Conservation (phyloP, 1,140 invertebrate genomes). For the Aricia agestis region DNA sequence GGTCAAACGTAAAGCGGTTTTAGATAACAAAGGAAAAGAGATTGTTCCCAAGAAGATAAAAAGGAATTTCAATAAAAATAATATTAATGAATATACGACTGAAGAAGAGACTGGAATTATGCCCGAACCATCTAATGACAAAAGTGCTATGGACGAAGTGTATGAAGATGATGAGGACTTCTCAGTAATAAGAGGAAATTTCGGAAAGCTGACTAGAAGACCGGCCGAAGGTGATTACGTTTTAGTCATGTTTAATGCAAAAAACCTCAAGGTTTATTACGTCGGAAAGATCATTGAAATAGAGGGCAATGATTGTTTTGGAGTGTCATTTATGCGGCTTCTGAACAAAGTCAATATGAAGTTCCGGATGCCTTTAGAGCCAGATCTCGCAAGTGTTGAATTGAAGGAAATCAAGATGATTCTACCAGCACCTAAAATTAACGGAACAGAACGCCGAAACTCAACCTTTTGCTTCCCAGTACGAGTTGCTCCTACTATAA, state of each 20-base stretch:
- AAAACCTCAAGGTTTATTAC: slow-evolving; percentile 18
- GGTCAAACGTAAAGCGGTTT: background rate
- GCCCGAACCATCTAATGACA: slow-evolving; percentile 12
- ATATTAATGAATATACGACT: slow-evolving; percentile 15
- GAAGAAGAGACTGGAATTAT: slow-evolving; percentile 11
- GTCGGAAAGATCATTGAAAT: slow-evolving; percentile 11
- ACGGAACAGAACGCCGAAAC: slow-evolving; percentile 13
- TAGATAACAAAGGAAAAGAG: slow-evolving; percentile 8
- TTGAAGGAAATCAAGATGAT: slow-evolving; percentile 15
- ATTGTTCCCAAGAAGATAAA: slow-evolving; percentile 13
- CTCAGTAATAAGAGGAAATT: slow-evolving; percentile 10
- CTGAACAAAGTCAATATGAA: slow-evolving; percentile 18
- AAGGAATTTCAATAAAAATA: slow-evolving; percentile 12
- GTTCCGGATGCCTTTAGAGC: slow-evolving; percentile 17
- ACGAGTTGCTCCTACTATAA: slow-evolving; percentile 5
- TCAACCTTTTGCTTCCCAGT: slow-evolving; percentile 14
- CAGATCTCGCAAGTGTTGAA: slow-evolving; percentile 13
- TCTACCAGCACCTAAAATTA: slow-evolving; percentile 17
- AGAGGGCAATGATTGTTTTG: background rate
- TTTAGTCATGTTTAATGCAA: slow-evolving; percentile 16
- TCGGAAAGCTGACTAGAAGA: background rate
- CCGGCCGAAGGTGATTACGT: slow-evolving; percentile 8
- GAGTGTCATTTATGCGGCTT: slow-evolving; percentile 14
- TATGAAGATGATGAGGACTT: slow-evolving; percentile 1
- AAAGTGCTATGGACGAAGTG: slow-evolving; percentile 11